Evolutionary conservation across 2,888 invertebrate species (phyloP), one percentile per base, ranked within the genome.

Genomic region (Sminthurides aquaticus): DNA sequence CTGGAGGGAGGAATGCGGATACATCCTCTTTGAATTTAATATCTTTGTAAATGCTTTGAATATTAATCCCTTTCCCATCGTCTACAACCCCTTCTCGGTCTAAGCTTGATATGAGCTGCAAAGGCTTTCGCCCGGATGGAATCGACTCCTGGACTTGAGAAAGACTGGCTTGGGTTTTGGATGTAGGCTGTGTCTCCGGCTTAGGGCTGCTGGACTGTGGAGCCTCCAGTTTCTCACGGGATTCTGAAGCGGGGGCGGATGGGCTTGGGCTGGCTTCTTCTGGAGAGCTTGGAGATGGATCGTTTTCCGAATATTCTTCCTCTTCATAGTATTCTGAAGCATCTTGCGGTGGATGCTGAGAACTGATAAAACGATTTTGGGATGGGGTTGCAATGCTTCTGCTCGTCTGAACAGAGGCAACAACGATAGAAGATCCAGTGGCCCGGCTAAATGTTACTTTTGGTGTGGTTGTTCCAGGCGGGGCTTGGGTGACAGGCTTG

Each of bases 351-450:
- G 1, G 90, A 88, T 68, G 48, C 49, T 57, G 57, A 91, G 79
- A 76, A 90, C 90, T 66, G 90, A 82, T 1, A 90, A 90, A 0
- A 90, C 91, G 64, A 52, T 22, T 65, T 52, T 28, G 22, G 25
- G 27, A 49, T 57, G 57, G 65, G 34, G 64, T 64, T 3, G 90
- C 90, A 59, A 91, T 88, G 79, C 91, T 91, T 61, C 91, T 83
- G 75, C 90, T 91, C 0, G 91, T 91, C 78, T 91, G 91, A 5
- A 91, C 90, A 0, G 91, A 90, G 20, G 91, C 90, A 18, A 90
- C 86, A 0, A 91, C 87, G 56, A 91, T 86, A 8, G 72, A 68
- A 2, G 75, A 70, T 2, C 72, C 74, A 2, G 74, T 71, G 1
- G 71, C 72, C 8, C 69, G 67, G 26, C 71, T 75, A 34, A 70